Conservation (phyloP, 1,140 invertebrate genomes). For the Zaprionus gabonicus region DNA sequence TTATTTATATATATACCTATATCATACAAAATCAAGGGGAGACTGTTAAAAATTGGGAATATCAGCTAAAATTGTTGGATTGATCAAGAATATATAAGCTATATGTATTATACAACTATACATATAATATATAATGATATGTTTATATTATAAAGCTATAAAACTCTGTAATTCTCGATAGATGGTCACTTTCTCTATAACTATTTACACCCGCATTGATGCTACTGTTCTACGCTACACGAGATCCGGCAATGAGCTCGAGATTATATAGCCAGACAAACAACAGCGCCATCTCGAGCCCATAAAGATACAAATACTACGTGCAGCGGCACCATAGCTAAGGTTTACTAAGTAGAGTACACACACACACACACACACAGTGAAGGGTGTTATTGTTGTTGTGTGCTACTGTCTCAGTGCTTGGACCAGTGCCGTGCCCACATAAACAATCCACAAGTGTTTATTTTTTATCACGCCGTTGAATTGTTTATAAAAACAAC, state of each 20-base stretch:
- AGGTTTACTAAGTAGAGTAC: neutral
- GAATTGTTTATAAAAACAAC: slow-evolving; percentile 41
- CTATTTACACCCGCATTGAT: neutral
- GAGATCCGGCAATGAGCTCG: neutral
- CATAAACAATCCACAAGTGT: slow-evolving; percentile 59
- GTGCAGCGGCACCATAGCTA: neutral
- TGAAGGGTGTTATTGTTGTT: neutral
- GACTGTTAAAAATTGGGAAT: neutral
- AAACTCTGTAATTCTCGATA: neutral
- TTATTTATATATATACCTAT: no score
- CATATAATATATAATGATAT: neutral
- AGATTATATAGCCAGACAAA: neutral
- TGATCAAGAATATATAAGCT: neutral
- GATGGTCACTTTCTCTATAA: neutral
- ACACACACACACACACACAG: neutral
- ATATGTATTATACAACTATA: neutral
- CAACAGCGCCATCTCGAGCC: neutral
- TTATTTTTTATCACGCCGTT: slow-evolving; percentile 52
- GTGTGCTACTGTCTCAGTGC: neutral
- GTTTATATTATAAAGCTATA: no score
- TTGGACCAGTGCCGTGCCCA: slow-evolving; percentile 31
- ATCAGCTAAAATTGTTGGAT: neutral
- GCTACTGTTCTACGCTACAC: neutral
- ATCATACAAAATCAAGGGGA: no score
- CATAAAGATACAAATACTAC: slow-evolving; percentile 6